A percentile compares a stretch with the other conserved stretches of the same genome.
phyloP scores from a whole-genome alignment of 2,888 invertebrate genomes.

The Eilema caniola region DNA sequence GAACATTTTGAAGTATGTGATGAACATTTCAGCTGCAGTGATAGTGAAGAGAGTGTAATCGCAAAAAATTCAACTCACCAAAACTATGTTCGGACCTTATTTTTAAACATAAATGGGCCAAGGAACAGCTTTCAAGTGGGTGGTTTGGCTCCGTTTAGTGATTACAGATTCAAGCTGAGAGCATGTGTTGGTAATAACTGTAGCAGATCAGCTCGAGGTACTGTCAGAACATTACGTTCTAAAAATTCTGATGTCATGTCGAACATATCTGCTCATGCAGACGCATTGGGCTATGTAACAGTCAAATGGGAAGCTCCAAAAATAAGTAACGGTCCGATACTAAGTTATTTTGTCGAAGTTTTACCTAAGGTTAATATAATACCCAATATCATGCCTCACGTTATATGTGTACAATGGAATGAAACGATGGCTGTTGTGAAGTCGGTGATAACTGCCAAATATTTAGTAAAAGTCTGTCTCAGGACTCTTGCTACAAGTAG shows the following conservation, averaged over 20 bases:
- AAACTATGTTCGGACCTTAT: constrained; percentile 62
- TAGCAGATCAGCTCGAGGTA: constrained; percentile 69
- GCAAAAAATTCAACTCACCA: constrained; percentile 62
- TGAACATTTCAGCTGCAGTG: constrained; percentile 59
- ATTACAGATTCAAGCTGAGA: constrained; percentile 75
- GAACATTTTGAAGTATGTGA: constrained; percentile 75
- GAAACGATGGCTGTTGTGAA: constrained; percentile 51
- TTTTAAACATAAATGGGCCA: constrained; percentile 61
- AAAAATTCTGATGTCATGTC: constrained; percentile 68
- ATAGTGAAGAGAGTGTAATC: constrained; percentile 53
- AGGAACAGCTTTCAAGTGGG: constrained; percentile 64
- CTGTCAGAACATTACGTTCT: constrained; percentile 68
- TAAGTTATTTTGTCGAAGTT: constrained; percentile 74
- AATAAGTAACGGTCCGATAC: constrained; percentile 73
- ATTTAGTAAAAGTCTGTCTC: constrained; percentile 56
- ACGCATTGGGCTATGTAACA: constrained; percentile 58
- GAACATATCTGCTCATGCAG: constrained; percentile 50
- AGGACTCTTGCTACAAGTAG: constrained; percentile 51
- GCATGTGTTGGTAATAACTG: constrained; percentile 68
- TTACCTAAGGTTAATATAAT: constrained; percentile 54
- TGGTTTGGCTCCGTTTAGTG: constrained; percentile 74
- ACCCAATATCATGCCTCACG: constrained; percentile 58
- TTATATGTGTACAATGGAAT: constrained; percentile 66
- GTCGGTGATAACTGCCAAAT: constrained; percentile 56
- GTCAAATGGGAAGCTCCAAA: constrained; percentile 73